These are phyloP conservation scores for Sinocyclocheilus anshuiensis DNA, from an alignment of 2,113 vertebrate genomes.

Conservation along the genomic window DNA sequence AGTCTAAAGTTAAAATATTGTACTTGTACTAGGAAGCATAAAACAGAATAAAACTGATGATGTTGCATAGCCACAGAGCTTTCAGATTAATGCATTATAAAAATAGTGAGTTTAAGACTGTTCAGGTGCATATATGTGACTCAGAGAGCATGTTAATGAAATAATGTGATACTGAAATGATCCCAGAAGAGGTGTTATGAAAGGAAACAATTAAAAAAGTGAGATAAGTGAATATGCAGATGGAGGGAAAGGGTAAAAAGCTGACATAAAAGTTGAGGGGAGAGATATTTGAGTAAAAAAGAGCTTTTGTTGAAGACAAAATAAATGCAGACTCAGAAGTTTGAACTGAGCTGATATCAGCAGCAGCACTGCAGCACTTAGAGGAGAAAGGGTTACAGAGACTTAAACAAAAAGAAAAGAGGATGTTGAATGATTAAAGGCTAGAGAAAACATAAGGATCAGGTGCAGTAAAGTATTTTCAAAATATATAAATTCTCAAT, in stretches of 20 bases:
- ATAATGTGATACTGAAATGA: background rate
- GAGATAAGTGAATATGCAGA: slow-evolving; percentile 57
- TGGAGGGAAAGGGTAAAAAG: slow-evolving; percentile 6
- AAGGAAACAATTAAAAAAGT: slow-evolving; percentile 38
- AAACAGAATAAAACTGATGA: background rate
- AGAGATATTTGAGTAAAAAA: background rate
- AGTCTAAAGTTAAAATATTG: background rate
- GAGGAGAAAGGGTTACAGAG: background rate
- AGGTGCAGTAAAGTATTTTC: background rate
- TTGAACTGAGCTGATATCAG: slow-evolving; percentile 28
- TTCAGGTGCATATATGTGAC: background rate
- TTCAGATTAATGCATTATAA: background rate
- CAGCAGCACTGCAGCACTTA: background rate
- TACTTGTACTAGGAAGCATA: background rate
- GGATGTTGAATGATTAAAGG: background rate
- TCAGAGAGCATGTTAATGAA: background rate
- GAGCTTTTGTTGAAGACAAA: background rate
- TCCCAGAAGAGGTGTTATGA: slow-evolving; percentile 19
- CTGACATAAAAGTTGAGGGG: background rate
- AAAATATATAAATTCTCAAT: no score
- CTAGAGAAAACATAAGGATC: background rate
- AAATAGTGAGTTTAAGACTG: slow-evolving; percentile 1
- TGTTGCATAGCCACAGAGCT: background rate
- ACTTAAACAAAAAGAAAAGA: slow-evolving; percentile 17
- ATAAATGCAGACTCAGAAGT: background rate